Evolutionary conservation across 64 coral and sea anemone species (phyloP), one percentile per base, ranked within the genome.

Genomic region (Hydrozoanthus tunicans): DNA sequence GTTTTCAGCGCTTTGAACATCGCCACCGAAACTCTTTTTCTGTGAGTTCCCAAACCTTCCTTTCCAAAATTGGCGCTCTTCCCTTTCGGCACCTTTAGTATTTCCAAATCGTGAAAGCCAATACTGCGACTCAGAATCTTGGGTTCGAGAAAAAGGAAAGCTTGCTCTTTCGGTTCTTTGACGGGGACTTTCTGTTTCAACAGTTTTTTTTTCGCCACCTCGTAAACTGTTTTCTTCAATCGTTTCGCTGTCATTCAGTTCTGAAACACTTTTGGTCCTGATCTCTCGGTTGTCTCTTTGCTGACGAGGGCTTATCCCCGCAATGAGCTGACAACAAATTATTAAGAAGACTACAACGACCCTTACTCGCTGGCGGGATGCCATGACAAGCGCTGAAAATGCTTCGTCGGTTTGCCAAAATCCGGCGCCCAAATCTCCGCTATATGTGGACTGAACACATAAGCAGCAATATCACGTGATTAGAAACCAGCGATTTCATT

Each of bases 41-140:
- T 24, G 12, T 1, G 43, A 63, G 6, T 32, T 61, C 7, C 67
- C 32, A 83, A 83, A 66, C 17, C 62, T 83, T 65, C 51, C 61
- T 66, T 83, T 83, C 81, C 81, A 83, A 32, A 83, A 83, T 51
- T 68, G 62, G 14, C 63, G 62, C 43, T 9, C 15, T 83, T 54
- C 26, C 67, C 17, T 24, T n/a, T 64, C 62, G 6, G 51, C 5
- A 68, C 51, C 81, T 68, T 65, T 66, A 6, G 26, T 51, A 32
- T 53, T 13, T 53, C 81, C 81, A 68, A 83, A 83, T 6, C 81
- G 27, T 65, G 81, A 26, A 51, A 83, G 14, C 81, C 81, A 83
- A 17, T 83, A 83, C 32, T 83, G 81, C 32, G 32, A 43, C 32
- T 43, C 32, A n/a, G 63, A 83, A 20, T 83, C 62, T 13, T 66